These are phyloP conservation scores for Globia sparganii DNA, from an alignment of 2,888 invertebrate genomes.

Conservation along the genomic window DNA sequence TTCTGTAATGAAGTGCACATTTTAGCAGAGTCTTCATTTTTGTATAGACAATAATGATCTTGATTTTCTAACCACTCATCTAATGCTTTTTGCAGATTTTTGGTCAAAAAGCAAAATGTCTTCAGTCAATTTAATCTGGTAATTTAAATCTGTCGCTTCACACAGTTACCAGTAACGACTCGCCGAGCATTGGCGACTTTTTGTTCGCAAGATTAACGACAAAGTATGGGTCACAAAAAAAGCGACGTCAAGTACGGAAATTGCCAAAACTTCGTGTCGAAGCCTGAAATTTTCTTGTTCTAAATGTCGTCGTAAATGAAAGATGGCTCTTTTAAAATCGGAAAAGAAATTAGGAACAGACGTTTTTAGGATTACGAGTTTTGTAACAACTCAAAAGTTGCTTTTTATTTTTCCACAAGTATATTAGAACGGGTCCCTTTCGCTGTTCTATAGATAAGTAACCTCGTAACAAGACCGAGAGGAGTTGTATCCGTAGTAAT, in stretches of 20 bases:
- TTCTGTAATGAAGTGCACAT: constrained; percentile 19
- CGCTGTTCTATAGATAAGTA: constrained; percentile 49
- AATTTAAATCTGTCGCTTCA: constrained; percentile 85
- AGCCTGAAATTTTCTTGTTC: constrained; percentile 89
- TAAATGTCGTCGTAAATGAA: constrained; percentile 90
- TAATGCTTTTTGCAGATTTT: constrained; percentile 63
- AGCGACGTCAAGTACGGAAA: constrained; percentile 87
- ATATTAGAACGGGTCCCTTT: constrained; percentile 51
- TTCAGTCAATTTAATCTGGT: constrained; percentile 75
- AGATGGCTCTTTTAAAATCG: constrained; percentile 90
- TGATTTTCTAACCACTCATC: constrained; percentile 27
- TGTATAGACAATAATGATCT: constrained; percentile 20
- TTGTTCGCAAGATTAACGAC: constrained; percentile 89
- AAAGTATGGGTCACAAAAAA: constrained; percentile 88
- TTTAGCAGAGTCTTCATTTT: constrained; percentile 18
- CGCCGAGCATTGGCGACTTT: constrained; percentile 83
- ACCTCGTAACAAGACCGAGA: constrained; percentile 51
- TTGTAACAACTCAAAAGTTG: constrained; percentile 82
- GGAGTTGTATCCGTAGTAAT: constrained; percentile 53
- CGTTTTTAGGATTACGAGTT: constrained; percentile 89
- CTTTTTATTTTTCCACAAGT: constrained; percentile 72
- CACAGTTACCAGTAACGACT: constrained; percentile 83
- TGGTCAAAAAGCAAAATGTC: constrained; percentile 66
- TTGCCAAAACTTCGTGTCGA: constrained; percentile 90
- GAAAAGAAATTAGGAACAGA: constrained; percentile 90